Conservation (phyloP, 2,797 vertebrate genomes). For the Chaetodon trifasciatus region DNA sequence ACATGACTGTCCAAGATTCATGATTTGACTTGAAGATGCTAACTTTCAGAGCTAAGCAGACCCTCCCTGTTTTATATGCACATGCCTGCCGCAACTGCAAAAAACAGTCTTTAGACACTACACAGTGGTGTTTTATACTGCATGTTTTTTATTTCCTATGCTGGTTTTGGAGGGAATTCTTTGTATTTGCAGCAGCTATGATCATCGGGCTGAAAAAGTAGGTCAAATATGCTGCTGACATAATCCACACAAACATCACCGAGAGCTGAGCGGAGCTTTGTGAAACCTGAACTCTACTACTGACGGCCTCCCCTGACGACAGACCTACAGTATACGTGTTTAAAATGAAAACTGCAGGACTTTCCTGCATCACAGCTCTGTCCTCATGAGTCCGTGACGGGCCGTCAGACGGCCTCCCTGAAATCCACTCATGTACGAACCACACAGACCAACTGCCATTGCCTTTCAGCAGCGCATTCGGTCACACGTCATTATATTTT, state of each 20-base stretch:
- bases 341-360: slow-evolving; percentile 54
- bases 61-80: background rate
- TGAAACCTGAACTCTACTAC: slow-evolving; percentile 51
- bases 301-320: slow-evolving; percentile 44
- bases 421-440: slow-evolving; percentile 13
- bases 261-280: slow-evolving; percentile 36
- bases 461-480: slow-evolving; percentile 43
- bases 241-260: slow-evolving; percentile 51
- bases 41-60: background rate
- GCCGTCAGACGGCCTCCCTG: slow-evolving; percentile 6
- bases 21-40: slow-evolving; percentile 9
- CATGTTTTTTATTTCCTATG: slow-evolving; percentile 9
- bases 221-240: slow-evolving; percentile 65
- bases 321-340: slow-evolving; percentile 47
- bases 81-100: background rate
- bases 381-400: slow-evolving; percentile 36
- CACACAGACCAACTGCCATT: slow-evolving; percentile 19
- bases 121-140: background rate
- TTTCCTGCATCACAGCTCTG: slow-evolving; percentile 17
- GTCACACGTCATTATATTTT: slow-evolving; percentile 60
- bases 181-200: slow-evolving; percentile 24
- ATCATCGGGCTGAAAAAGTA: slow-evolving; percentile 53
- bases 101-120: background rate
- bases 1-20: slow-evolving; percentile 19
- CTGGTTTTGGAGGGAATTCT: background rate